Evolutionary conservation across 2,888 invertebrate genomes (phyloP), one percentile per base, ranked within the genome.

Genomic region (Eilema griseolum): DNA sequence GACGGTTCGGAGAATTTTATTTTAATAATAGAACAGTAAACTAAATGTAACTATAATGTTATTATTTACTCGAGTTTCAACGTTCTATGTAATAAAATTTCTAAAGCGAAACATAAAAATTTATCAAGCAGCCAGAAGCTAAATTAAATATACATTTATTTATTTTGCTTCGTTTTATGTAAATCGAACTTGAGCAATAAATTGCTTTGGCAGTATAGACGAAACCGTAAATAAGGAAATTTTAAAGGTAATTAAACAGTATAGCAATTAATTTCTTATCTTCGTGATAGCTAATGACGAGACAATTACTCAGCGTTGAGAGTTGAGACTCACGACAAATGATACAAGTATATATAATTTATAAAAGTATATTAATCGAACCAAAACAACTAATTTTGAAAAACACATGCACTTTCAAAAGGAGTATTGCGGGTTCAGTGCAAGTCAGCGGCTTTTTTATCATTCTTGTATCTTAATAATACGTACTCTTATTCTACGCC

Each of bases 181-280:
- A 12, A 41, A 62, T 46, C 5, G 46, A 46, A 46, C 20, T 16
- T 46, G 12, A 46, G 20, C 20, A 20, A 46, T 46, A 46, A 46
- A 46, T 46, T 46, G 46, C 20, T 46, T 20, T 46, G 20, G 46
- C 16, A 20, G 46, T 46, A 20, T 46, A 46, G 20, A 20, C 20
- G 20, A 7, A 20, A 46, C 46, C 20, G 14, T 20, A 20, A 46
- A 46, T 46, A 20, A 46, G 69, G 75, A 78, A 80, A 74, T 73
- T 56, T 73, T 69, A 46, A 67, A 72, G 74, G 76, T 74, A 80
- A 83, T 81, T 81, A 76, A 52, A 74, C 70, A 60, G 63, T 33
- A 64, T 61, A 62, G 61, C 72, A 78, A 83, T 80, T 80, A 71
- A 72, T 73, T 65, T 71, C 70, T 74, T 74, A 63, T 12, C 16